Conservation (phyloP, 92 coral and sea anemone genomes). For the Heliopora coerulea region DNA sequence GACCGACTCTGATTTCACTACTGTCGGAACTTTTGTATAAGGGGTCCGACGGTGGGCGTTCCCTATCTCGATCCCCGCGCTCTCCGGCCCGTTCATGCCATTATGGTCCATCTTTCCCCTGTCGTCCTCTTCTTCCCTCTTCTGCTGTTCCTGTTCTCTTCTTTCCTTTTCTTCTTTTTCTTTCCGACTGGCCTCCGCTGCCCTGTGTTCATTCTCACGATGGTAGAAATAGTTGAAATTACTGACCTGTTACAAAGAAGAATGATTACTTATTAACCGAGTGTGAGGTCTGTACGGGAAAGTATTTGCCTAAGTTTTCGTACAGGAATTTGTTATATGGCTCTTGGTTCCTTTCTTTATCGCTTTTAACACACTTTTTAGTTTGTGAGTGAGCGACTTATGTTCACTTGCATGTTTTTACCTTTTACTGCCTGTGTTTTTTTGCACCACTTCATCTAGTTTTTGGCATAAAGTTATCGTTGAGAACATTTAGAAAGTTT, state of each 20-base stretch:
- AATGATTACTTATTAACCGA: background rate
- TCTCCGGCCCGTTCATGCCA: conserved; percentile 91
- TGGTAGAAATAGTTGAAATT: conserved; percentile 98
- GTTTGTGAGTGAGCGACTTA: background rate
- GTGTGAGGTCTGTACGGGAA: no score
- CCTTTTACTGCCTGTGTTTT: no score
- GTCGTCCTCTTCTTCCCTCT: conserved; percentile 65
- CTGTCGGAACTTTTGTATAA: conserved; percentile 19
- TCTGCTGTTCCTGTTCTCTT: conserved; percentile 57
- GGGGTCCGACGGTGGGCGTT: background rate
- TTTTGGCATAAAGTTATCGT: no score
- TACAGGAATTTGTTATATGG: no score
- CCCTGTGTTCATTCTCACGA: conserved; percentile 97
- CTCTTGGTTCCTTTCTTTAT: no score
- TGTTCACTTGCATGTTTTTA: no score
- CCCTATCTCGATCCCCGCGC: conserved; percentile 70
- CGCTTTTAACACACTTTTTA: no score
- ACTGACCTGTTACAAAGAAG: conserved; percentile 40
- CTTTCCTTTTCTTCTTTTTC: conserved; percentile 91
- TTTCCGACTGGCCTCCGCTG: conserved; percentile 93
- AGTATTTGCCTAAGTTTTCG: no score
- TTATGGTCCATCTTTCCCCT: conserved; percentile 69
- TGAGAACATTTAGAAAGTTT: no score
- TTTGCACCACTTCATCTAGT: no score
- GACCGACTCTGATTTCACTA: conserved; percentile 14